Evolutionary conservation across 2,888 invertebrate species (phyloP), one percentile per base, ranked within the genome.

Genomic region (Lasioglossum vierecki): DNA sequence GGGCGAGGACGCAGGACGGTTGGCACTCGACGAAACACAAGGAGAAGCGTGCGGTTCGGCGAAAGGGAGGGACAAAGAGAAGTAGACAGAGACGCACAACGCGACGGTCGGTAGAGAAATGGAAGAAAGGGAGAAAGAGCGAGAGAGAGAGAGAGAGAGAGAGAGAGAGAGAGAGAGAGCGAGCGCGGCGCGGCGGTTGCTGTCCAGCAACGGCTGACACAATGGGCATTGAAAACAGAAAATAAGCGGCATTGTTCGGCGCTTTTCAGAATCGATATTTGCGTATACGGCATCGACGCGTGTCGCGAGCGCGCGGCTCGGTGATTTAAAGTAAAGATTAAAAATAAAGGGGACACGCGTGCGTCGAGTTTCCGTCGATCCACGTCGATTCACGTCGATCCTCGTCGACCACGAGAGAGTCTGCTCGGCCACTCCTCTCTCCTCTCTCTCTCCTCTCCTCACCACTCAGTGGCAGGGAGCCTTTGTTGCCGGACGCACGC

Each of bases 261-360:
- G 93, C 94, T 95, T 94, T 95, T 94, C 94, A 94, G 93, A 95
- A 94, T 95, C 94, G 94, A 94, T 95, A 94, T 94, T 94, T 94
- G 93, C 93, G 94, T 94, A 94, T 94, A 94, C 85, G 89, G 86
- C 91, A 89, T 91, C 84, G 91, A 88, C 89, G 89, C 89, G 86
- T 89, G 90, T 88, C 90, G 89, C 88, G 84, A 79, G 81, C 75
- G 87, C 83, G 86, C 89, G 89, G 90, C 84, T 82, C 80, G 85
- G 87, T 92, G 92, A 93, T 93, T 93, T 93, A 90, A 91, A 91
- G 91, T 91, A 91, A 89, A 92, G 93, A 93, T 93, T 93, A 92
- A 93, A 93, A 93, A 93, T 93, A 93, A 92, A 93, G 91, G 91
- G 91, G 93, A 90, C 91, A 88, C 90, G 82, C 90, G 90, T 89